These are phyloP conservation scores for Psammodynastes pulverulentus DNA, from an alignment of 2,113 vertebrate genomes.

Conservation along the genomic window DNA sequence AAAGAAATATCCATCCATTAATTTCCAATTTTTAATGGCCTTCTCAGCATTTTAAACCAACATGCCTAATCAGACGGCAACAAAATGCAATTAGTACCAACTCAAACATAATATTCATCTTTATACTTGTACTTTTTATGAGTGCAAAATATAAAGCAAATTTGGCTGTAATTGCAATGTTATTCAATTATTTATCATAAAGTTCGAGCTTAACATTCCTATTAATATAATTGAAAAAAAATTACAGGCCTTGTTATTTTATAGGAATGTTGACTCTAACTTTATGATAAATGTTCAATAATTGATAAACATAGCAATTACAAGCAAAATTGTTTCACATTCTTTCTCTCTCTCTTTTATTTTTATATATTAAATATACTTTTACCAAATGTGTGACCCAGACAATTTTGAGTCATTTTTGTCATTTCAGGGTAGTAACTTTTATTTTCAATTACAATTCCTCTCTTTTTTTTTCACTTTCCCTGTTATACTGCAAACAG, in stretches of 20 bases:
- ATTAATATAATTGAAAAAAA: background rate
- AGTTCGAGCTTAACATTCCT: conserved; percentile 5
- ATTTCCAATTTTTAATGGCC: conserved; percentile 43
- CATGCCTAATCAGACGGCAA: conserved; percentile 53
- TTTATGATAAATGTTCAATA: too few relatives aligned
- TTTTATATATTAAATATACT: background rate
- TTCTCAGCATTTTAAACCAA: conserved; percentile 44
- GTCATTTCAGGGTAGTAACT: background rate
- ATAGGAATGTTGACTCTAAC: too few relatives aligned
- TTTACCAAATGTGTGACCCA: background rate
- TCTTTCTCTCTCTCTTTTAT: too few relatives aligned
- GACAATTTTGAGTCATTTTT: background rate
- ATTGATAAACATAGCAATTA: too few relatives aligned
- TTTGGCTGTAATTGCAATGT: conserved; percentile 22
- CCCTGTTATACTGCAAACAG: background rate
- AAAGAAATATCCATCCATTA: conserved; percentile 50
- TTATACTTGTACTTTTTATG: conserved; percentile 43
- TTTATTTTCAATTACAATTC: background rate
- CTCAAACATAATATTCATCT: conserved; percentile 45
- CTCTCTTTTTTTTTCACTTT: background rate
- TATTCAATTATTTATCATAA: conserved; percentile 19
- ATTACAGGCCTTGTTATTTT: background rate
- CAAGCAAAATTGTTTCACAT: too few relatives aligned
- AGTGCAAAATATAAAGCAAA: conserved; percentile 41
- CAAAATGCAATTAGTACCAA: conserved; percentile 51